Base-by-base conservation (phyloP, 2,113 vertebrate species). In the Ifrita kowaldi region DNA sequence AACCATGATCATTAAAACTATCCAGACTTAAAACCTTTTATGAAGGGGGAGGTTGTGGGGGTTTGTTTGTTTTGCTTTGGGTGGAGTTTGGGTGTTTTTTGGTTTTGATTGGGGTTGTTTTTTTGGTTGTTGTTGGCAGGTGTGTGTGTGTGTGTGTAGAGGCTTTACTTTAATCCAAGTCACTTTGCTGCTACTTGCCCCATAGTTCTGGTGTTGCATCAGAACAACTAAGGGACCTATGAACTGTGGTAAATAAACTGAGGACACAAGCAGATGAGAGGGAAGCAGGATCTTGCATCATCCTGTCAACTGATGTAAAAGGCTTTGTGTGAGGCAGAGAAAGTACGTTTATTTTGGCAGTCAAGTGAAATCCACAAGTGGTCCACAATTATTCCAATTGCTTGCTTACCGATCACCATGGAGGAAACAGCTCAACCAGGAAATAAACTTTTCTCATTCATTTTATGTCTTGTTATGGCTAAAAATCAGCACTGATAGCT, bases 311-410 rank as follows among this genome's bases (percentile, higher is more conserved):
- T 33, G 46, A 19, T 69, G 37, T 65, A 52, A 86, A 59, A 87
- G 60, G 6, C 52, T 90, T 91, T 0, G 0, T 93, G 52, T 84
- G 74, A 67, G 74, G 49, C 62, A 68, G 41, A 87, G 79, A 86
- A 90, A 63, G 70, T 35, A 37, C 30, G 8, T 42, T 87, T 62
- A 21, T 75, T 94, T 92, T 81, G 84, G 65, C 86, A 89, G 59
- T 50, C 41, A 65, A 91, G 11, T 57, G 82, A 81, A 75, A 87
- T 90, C 65, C 9, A 1, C 21, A n/a, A 84, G 60, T 52, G 32
- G 24, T 49, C 44, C 41, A 4, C 82, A 82, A 64, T 85, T 68
- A 56, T n/a, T 74, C 26, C 32, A 79, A 21, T 49, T 78, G 57
- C 52, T 82, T 68, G 41, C 33, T 84, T 30, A 26, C 5, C 3